Conservation (phyloP, 2,888 invertebrate genomes). For the Drosophila austrosaltans region DNA sequence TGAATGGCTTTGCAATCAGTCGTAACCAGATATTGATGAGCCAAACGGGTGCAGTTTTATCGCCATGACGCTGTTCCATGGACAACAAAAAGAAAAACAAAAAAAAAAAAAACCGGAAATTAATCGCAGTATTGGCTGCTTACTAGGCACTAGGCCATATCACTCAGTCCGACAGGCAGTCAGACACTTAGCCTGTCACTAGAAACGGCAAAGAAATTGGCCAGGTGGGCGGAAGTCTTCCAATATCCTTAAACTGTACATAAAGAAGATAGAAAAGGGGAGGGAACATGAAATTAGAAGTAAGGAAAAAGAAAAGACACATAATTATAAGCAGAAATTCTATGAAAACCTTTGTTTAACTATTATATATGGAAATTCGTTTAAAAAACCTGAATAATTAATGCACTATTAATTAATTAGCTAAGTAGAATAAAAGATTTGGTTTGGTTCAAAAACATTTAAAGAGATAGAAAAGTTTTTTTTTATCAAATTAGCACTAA, state of each 20-base stretch:
- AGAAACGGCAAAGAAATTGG: conserved; percentile 1
- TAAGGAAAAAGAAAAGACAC: neutral
- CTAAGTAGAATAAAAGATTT: no score
- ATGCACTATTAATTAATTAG: no score
- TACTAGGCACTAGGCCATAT: conserved; percentile 10
- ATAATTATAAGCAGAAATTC: no score
- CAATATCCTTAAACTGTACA: conserved; percentile 49
- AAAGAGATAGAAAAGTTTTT: no score
- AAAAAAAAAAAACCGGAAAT: conserved; percentile 51
- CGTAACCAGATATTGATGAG: conserved; percentile 66
- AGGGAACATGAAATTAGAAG: neutral
- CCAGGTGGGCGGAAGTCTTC: neutral
- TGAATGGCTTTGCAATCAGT: conserved; percentile 16
- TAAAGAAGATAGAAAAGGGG: neutral
- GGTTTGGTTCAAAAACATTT: no score
- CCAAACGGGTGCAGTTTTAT: conserved; percentile 59
- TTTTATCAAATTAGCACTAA: no score
- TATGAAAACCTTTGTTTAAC: no score
- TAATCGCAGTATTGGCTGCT: conserved; percentile 53
- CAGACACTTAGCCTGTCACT: neutral
- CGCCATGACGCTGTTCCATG: conserved; percentile 32
- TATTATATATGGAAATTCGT: no score
- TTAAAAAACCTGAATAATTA: no score
- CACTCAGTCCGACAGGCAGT: neutral
- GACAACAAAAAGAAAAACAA: no score